A percentile compares a stretch with the other conserved stretches of the same genome.
Conservation (phyloP, 1,140 invertebrate species). For the Penaeus japonicus region DNA sequence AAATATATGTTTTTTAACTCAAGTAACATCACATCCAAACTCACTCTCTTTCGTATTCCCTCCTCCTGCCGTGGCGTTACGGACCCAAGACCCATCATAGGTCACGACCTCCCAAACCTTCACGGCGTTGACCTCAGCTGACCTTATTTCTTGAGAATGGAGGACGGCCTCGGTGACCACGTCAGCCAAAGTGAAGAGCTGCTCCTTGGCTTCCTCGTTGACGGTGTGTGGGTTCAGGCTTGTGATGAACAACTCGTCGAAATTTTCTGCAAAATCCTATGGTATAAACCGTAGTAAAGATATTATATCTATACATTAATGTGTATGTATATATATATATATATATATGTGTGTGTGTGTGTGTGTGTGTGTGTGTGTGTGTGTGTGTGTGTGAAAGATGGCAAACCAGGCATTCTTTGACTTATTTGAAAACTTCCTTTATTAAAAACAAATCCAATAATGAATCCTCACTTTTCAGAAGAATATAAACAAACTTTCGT, state of each 20-base stretch:
- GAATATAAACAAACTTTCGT: too few relatives aligned
- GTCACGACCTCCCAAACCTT: conserved; percentile 88
- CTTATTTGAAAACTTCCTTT: too few relatives aligned
- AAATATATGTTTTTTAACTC: too few relatives aligned
- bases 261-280: conserved; percentile 17
- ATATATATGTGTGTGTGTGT: too few relatives aligned
- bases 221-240: conserved; percentile 88
- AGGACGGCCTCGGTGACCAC: background rate
- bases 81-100: conserved; percentile 94
- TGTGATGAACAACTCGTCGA: conserved; percentile 29
- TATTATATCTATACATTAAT: too few relatives aligned
- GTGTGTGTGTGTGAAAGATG: too few relatives aligned
- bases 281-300: background rate
- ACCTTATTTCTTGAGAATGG: background rate
- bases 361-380: too few relatives aligned
- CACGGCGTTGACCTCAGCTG: conserved; percentile 60
- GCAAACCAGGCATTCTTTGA: too few relatives aligned
- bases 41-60: conserved; percentile 91
- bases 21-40: too few relatives aligned
- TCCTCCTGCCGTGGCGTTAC: conserved; percentile 89
- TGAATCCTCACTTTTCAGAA: too few relatives aligned
- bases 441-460: too few relatives aligned
- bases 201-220: conserved; percentile 70
- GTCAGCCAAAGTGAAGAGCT: background rate
- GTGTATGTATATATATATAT: too few relatives aligned